Base-by-base conservation (phyloP, 1,140 invertebrate genomes). In the Thaumetopoea pityocampa region DNA sequence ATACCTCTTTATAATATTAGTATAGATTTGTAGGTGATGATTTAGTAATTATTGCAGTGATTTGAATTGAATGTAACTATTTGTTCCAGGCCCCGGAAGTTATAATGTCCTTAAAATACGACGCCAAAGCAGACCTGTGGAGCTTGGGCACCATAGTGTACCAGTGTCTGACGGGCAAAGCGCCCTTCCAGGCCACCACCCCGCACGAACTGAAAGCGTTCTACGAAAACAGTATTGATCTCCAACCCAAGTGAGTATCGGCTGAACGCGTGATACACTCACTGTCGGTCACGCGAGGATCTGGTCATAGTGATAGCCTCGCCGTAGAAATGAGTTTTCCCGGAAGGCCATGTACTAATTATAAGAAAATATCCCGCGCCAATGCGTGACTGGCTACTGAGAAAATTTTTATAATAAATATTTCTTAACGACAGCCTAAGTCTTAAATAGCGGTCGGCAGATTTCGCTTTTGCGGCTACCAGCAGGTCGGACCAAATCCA, bases 91-190 rank as follows among this genome's bases (percentile, higher is more conserved):
- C 97, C 16, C 97, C 98, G 1, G 98, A 99, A 90, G 98, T 99
- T 18, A 99, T 99, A 56, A 99, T 99, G 98, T 99, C 97, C 1
- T 85, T 98, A 29, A 96, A 99, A 71, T 99, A 99, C 79, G 96
- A 98, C 87, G 97, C 97, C 7, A 99, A 99, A 87, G 98, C 98
- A 23, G 98, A 99, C 86, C 87, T 99, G 38, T 99, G 98, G 98
- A 98, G 96, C 49, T 88, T 99, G 49, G 98, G 98, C 29, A 99
- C 98, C 4, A 99, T 99, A 55, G 94, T 99, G 22, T 99, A 97
- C 86, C 98, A 99, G 79, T 99, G 98, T 88, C 88, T 99, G 43
- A 99, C 97, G 29, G 98, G 98, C 24, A 98, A 97, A 82, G 98
- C 98, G 28, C 98, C 98, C 22, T 99, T 99, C 84, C 94, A 97